phyloP scores from a whole-genome alignment of 2,113 vertebrate genomes.

The Erythrocercus mccallii region DNA sequence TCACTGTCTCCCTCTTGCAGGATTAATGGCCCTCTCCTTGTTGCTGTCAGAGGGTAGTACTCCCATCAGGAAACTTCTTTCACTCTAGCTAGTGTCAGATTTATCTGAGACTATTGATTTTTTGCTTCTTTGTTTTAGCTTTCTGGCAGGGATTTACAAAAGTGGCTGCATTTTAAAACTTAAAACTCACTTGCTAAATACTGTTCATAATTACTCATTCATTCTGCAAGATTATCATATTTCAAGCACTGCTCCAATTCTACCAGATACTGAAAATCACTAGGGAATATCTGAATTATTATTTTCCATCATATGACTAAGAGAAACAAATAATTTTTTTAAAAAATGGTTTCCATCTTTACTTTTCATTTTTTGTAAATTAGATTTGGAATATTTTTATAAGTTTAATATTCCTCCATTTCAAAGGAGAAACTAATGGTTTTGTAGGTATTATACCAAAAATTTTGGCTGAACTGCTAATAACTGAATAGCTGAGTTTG shows the following conservation, averaged over 20 bases:
- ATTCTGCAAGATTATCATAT: not conserved
- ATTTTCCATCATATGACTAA: not conserved
- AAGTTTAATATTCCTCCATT: not conserved
- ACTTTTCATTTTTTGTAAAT: not conserved
- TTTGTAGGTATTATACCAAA: not conserved
- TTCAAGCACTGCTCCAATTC: slow-evolving; percentile 6
- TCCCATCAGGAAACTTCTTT: not conserved
- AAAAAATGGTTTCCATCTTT: not conserved
- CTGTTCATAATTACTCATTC: not conserved
- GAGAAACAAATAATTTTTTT: not conserved
- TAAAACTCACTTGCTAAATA: slow-evolving; percentile 3
- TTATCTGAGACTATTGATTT: not conserved
- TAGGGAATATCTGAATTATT: slow-evolving; percentile 15
- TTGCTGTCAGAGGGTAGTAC: not conserved
- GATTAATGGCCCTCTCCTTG: not conserved
- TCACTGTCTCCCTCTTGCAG: not conserved
- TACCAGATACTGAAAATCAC: slow-evolving; percentile 49
- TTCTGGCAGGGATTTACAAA: slow-evolving; percentile 1
- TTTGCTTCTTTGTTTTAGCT: not conserved
- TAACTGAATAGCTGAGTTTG: not conserved
- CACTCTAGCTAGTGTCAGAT: not conserved
- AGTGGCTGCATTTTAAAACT: not conserved
- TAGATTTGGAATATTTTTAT: not conserved
- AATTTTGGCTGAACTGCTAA: not conserved
- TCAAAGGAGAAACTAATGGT: not conserved